Evolutionary conservation across 2,888 invertebrate genomes (phyloP), one percentile per base, ranked within the genome.

Genomic region (Pherbina coryleti): DNA sequence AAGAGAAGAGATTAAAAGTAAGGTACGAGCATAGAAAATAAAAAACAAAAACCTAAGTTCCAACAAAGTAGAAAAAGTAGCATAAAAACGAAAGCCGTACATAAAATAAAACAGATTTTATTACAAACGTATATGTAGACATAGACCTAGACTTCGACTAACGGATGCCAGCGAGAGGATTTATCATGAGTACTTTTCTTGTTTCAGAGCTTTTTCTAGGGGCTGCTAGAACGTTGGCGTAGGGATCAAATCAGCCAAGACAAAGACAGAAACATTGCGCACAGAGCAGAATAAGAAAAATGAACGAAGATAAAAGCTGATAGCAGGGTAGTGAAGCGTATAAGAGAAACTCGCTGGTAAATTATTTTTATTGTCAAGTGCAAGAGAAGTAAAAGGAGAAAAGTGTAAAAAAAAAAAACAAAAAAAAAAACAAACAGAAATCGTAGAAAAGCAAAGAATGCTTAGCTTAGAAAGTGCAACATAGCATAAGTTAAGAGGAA

Each of bases 61-160:
- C n/a, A 67, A 19, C 17, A 34, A 31, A 17, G 64, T n/a, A 14
- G 64, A 9, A 25, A 5, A 64, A 31, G 34, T 3, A 9, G 14
- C 34, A 34, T 17, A 64, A 66, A 37, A 66, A 62, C 7, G 62
- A 28, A 31, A 28, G 17, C 11, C n/a, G 31, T n/a, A 14, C 4
- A 67, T 19, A 44, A 37, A 19, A 72, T 22, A 60, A 60, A 60
- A 57, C 28, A n/a, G 44, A 74, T 74, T 74, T 64, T 55, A 74
- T 74, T 74, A 64, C 73, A 64, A 74, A 71, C 55, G 57, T 31
- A 55, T 34, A 31, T 14, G n/a, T 7, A 64, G 8, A 37, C 37
- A 8, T 37, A 37, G 37, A 71, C 31, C 34, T 31, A 53, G 8
- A 8, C 14, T 17, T 9, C 44, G 49, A 49, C 37, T 49, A 62